These are phyloP conservation scores for Apamea crenata DNA, from an alignment of 2,888 invertebrate genomes.

Conservation along the genomic window DNA sequence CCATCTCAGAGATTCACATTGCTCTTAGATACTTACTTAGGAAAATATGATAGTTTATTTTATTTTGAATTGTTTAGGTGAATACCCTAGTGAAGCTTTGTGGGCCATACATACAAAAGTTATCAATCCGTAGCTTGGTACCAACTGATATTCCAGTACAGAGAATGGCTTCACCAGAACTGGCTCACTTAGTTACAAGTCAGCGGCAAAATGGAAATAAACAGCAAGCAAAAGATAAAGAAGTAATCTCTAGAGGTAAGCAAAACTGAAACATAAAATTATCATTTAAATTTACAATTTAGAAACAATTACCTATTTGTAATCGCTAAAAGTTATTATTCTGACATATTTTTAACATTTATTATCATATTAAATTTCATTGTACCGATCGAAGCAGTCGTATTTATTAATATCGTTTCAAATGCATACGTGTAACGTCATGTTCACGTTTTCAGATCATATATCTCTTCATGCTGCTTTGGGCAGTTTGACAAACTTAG, in stretches of 20 bases:
- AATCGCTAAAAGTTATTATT: background rate
- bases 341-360: background rate
- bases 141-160: slow-evolving; percentile 85
- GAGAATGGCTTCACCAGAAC: slow-evolving; percentile 86
- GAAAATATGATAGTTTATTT: background rate
- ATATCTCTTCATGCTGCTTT: slow-evolving; percentile 88
- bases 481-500: slow-evolving; percentile 84
- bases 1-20: background rate
- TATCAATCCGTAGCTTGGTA: slow-evolving; percentile 83
- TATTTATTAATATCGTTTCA: background rate
- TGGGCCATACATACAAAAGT: slow-evolving; percentile 83
- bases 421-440: background rate
- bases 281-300: too few relatives aligned
- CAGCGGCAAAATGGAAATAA: slow-evolving; percentile 76
- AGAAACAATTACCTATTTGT: too few relatives aligned
- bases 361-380: too few relatives aligned
- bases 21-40: background rate
- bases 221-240: slow-evolving; percentile 69
- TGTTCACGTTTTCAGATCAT: slow-evolving; percentile 81
- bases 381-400: background rate
- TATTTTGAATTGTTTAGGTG: slow-evolving; percentile 35
- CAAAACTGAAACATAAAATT: background rate
- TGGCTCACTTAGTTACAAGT: slow-evolving; percentile 84
- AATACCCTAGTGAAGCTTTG: slow-evolving; percentile 85
- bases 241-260: slow-evolving; percentile 79